Base-by-base conservation (phyloP, 2,888 invertebrate genomes). In the Oxystoma pomonae region DNA sequence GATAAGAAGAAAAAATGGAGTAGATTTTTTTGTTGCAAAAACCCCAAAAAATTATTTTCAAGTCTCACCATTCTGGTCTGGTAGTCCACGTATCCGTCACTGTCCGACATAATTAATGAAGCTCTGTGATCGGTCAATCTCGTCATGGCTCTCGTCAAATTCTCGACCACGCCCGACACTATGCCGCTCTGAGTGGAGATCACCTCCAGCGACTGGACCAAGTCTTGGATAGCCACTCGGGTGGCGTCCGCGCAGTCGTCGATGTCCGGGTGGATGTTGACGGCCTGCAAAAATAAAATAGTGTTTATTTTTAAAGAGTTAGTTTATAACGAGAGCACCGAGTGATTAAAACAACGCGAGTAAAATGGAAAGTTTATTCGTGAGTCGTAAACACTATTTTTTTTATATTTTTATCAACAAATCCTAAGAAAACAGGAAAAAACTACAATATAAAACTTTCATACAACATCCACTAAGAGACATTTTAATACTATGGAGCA, bases 51-150 rank as follows among this genome's bases (percentile, higher is more conserved):
- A n/a, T n/a, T n/a, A n/a, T n/a, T n/a, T n/a, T n/a, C n/a, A n/a
- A n/a, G n/a, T n/a, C 35, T 35, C 20, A 98, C 96, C 97, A 99
- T 98, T 66, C 96, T 85, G 0, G 98, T 96, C 82, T 99, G 99
- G 78, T 94, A 97, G 82, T 98, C 97, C 1, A 96, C 98, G 79
- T 93, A 98, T 56, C 88, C 88, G 71, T 88, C 86, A 57, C 84
- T 86, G 71, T 86, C 88, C 0, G 87, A 85, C 1, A 90, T 89
- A 64, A 90, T 81, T 7, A 91, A 81, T 0, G 91, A 91, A 78
- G 87, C 87, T 74, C 90, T 84, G 76, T 89, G 87, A 69, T 92
- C 91, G 0, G 92, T 89, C 63, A 95, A 84, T 1, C 90, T 81
- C 0, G 89, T 90, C 78, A 96, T 92, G n/a, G 96, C 89, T 9